Evolutionary conservation across 2,888 invertebrate species (phyloP).

Genomic region (Epicampocera succincta): DNA sequence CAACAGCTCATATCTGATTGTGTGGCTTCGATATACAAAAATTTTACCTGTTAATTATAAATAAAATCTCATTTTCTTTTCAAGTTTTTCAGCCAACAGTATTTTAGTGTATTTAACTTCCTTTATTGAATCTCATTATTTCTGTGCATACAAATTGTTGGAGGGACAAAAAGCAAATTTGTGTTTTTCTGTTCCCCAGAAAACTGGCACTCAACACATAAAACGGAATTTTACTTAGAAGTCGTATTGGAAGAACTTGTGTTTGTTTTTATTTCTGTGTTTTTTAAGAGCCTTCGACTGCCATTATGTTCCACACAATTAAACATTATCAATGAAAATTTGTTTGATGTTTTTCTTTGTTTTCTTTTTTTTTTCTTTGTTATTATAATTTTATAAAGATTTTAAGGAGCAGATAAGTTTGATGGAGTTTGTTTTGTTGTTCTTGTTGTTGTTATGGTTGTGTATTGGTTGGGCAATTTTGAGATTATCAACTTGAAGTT

Average conservation of each 20-base stretch:
- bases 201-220: conserved; percentile 12
- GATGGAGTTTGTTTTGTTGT: conserved; percentile 22
- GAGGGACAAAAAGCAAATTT: conserved; percentile 21
- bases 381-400: conserved; percentile 49
- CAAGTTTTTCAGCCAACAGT: neutral
- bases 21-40: too few species aligned
- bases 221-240: conserved; percentile 24
- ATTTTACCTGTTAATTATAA: too few species aligned
- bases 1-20: too few species aligned
- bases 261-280: conserved; percentile 26
- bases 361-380: too few species aligned
- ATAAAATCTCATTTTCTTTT: neutral
- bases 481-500: conserved; percentile 11
- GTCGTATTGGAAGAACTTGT: conserved; percentile 36
- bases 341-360: conserved; percentile 5
- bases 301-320: conserved; percentile 69
- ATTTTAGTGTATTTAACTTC: conserved; percentile 52
- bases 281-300: conserved; percentile 52
- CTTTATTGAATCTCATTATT: conserved; percentile 25
- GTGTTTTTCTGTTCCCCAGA: conserved; percentile 4
- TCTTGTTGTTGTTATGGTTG: neutral
- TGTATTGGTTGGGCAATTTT: neutral
- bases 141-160: conserved; percentile 34
- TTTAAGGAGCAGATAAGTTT: conserved; percentile 46
- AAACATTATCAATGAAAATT: conserved; percentile 64